A percentile compares a stretch with the other conserved stretches of the same genome.
These are phyloP conservation scores for Nephrotoma guestfalica DNA, from an alignment of 2,888 invertebrate genomes.

Conservation along the genomic window DNA sequence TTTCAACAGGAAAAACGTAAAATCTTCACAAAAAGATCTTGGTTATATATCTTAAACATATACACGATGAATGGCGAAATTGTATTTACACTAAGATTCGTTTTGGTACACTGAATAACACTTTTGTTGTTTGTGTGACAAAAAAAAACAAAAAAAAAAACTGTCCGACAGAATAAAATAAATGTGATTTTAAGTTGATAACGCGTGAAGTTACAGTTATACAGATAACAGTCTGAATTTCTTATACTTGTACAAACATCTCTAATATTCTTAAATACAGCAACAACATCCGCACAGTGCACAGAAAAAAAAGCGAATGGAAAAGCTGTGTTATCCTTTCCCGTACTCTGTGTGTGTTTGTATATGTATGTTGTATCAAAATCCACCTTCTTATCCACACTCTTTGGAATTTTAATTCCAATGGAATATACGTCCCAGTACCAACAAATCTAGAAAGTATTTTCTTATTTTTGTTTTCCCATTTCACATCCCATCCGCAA, in stretches of 20 bases:
- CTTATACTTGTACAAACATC: not conserved
- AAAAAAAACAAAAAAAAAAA: not conserved
- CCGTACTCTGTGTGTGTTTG: not conserved
- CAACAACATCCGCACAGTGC: not conserved
- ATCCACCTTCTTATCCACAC: not conserved
- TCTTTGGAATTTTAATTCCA: not conserved
- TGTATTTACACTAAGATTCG: not conserved
- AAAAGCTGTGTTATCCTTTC: not conserved
- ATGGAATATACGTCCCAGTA: not conserved
- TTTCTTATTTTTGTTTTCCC: not conserved
- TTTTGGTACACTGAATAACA: not conserved
- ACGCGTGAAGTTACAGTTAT: conserved; percentile 7
- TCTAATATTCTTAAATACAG: not conserved
- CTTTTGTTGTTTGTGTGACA: not conserved
- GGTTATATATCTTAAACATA: not conserved
- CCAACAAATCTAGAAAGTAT: not conserved
- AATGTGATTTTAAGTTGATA: conserved; percentile 7
- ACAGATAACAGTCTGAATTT: conserved; percentile 5
- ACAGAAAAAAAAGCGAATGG: not conserved
- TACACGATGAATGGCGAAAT: not conserved
- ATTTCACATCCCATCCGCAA: not conserved
- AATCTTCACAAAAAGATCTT: not conserved
- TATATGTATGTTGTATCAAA: not conserved
- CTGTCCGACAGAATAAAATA: conserved; percentile 6
- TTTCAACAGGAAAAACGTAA: not conserved